A percentile compares a stretch with the other conserved stretches of the same genome.
Conservation (phyloP, 2,113 vertebrate genomes). For the Accipiter virgatus region DNA sequence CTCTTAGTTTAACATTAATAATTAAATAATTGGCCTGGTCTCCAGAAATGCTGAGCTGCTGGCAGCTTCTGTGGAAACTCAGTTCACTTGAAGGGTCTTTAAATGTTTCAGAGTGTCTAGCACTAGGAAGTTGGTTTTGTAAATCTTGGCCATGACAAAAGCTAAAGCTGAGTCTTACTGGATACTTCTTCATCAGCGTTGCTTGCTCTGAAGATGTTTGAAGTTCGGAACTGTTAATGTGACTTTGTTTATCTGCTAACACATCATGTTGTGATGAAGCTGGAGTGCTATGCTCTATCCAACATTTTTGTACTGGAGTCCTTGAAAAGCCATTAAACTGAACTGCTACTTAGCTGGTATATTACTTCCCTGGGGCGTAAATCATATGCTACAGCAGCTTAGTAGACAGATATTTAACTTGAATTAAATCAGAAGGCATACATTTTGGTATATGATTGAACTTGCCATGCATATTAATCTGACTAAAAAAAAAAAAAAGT, state of each 20-base stretch:
- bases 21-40: constrained; percentile 31
- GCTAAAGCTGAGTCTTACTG: not conserved
- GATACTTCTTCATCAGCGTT: not conserved
- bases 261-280: not conserved
- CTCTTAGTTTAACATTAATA: constrained; percentile 23
- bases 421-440: not conserved
- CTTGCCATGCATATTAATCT: constrained; percentile 14
- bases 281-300: not conserved
- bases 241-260: not conserved
- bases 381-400: not conserved
- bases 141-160: not conserved
- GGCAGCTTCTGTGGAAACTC: constrained; percentile 44
- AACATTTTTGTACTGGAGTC: not conserved
- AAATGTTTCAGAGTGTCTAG: not conserved
- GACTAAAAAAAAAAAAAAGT: not conserved
- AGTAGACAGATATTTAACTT: constrained; percentile 3
- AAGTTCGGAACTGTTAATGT: not conserved
- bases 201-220: not conserved
- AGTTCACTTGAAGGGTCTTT: not conserved
- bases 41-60: constrained; percentile 12
- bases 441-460: not conserved
- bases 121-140: constrained; percentile 17
- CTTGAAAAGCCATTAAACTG: constrained; percentile 49
- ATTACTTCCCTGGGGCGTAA: constrained; percentile 14
- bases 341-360: constrained; percentile 21